A percentile compares a stretch with the other conserved stretches of the same genome.
Conservation (phyloP, 2,797 vertebrate genomes). For the Prionace glauca region DNA sequence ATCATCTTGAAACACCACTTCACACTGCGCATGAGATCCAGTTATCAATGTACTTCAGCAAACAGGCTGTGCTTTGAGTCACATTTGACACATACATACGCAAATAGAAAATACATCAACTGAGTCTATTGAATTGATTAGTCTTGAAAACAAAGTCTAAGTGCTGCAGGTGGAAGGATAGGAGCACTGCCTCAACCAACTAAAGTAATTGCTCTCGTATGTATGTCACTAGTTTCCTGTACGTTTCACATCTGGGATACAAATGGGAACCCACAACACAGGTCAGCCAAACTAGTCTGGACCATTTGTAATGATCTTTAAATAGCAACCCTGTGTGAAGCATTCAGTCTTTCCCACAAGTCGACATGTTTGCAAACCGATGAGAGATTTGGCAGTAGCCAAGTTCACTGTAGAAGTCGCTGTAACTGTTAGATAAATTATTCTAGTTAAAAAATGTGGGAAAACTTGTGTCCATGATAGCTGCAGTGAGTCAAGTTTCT, state of each 20-base stretch:
- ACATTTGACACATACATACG: neutral
- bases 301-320: neutral
- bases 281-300: neutral
- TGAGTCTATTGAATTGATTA: neutral
- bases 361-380: neutral
- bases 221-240: neutral
- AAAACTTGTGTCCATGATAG: neutral
- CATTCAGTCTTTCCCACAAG: too few species aligned
- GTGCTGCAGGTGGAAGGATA: neutral
- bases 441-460: neutral
- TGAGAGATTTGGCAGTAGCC: neutral
- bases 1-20: neutral
- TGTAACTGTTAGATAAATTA: neutral
- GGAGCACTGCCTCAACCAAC: neutral
- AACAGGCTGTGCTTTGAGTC: conserved; percentile 10
- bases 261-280: neutral
- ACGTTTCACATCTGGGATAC: neutral
- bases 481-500: neutral
- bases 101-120: neutral
- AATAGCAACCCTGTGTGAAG: neutral
- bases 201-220: neutral
- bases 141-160: neutral
- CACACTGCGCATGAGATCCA: neutral
- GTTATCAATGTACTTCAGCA: neutral
- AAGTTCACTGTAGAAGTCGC: neutral